Conservation (phyloP, 2,113 vertebrate species). For the Mormyrus lacerda region DNA sequence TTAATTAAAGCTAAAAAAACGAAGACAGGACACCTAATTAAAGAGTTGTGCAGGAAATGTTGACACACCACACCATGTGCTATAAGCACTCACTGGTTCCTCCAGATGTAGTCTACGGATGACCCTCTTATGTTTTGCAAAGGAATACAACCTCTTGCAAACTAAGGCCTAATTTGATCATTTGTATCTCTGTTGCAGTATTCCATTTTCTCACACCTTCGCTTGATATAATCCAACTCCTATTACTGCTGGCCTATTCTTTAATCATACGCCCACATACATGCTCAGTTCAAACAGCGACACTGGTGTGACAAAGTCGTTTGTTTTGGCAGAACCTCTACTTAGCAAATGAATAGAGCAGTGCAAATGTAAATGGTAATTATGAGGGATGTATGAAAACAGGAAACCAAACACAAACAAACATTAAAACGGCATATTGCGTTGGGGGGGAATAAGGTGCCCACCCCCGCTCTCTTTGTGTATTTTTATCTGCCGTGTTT, state of each 20-base stretch:
- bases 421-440: not conserved
- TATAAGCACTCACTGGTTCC: not conserved
- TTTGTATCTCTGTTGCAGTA: too few relatives aligned
- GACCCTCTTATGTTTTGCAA: not conserved
- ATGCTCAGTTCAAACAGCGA: not conserved
- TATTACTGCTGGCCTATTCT: not conserved
- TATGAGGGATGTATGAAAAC: not conserved
- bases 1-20: conserved; percentile 7
- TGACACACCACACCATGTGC: not conserved
- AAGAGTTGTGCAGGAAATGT: conserved; percentile 3
- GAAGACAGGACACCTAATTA: conserved; percentile 4
- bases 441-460: not conserved
- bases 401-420: not conserved
- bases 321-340: not conserved
- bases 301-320: not conserved
- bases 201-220: not conserved
- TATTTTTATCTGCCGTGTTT: not conserved
- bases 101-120: not conserved
- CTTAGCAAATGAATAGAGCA: not conserved
- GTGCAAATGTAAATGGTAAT: not conserved
- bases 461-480: not conserved
- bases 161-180: not conserved
- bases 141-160: not conserved
- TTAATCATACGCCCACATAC: not conserved
- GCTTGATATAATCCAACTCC: not conserved